Evolutionary conservation across 2,113 vertebrate genomes (phyloP).

Genomic region (Glareola pratincola): DNA sequence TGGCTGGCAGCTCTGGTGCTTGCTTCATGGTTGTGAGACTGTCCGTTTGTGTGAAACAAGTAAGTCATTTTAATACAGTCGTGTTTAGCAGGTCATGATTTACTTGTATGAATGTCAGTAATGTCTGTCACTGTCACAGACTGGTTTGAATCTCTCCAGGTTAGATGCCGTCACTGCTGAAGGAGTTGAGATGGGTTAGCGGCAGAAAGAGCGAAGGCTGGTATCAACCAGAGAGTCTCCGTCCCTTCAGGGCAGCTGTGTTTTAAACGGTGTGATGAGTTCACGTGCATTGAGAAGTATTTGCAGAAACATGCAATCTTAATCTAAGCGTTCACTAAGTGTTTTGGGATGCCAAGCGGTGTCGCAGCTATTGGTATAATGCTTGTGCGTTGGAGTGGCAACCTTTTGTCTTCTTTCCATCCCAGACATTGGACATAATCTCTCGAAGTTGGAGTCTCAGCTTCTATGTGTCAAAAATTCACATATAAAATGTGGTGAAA

Average conservation of each 20-base stretch:
- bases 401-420: background rate
- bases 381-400: background rate
- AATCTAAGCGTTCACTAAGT: background rate
- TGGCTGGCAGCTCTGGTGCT: background rate
- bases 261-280: background rate
- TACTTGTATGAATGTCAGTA: background rate
- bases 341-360: background rate
- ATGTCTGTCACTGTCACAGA: background rate
- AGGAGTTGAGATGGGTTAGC: background rate
- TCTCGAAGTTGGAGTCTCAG: background rate
- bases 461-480: background rate
- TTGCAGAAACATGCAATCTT: background rate
- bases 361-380: background rate
- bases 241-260: background rate
- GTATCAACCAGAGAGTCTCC: background rate
- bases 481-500: background rate
- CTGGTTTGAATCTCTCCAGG: background rate
- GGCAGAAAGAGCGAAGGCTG: background rate
- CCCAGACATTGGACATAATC: background rate
- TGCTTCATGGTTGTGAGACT: background rate
- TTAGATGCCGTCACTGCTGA: background rate
- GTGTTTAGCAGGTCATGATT: background rate
- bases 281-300: background rate
- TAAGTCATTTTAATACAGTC: background rate
- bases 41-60: background rate